Percentiles rank a stretch among this genome's conserved stretches.
Evolutionary conservation across 1,140 invertebrate genomes (phyloP).

Genomic region (Apis laboriosa): DNA sequence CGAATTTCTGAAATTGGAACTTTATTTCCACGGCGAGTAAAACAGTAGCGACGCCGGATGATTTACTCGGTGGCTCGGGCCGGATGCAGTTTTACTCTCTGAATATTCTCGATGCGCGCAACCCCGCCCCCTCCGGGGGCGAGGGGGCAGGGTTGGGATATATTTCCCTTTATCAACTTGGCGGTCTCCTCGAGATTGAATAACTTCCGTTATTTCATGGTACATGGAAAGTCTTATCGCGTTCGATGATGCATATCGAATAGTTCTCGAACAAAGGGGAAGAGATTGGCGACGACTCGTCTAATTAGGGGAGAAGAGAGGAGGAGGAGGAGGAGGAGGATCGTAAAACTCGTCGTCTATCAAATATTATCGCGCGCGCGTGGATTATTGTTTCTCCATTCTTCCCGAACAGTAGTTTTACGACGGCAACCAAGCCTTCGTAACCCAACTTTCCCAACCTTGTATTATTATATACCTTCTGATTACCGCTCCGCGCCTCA

Average conservation of each 20-base stretch:
- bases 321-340: neutral
- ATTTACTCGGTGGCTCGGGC: slow-evolving; percentile 11
- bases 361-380: neutral
- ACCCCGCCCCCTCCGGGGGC: neutral
- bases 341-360: neutral
- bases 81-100: slow-evolving; percentile 17
- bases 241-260: slow-evolving; percentile 57
- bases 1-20: slow-evolving; percentile 16
- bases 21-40: slow-evolving; percentile 31
- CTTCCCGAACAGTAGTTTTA: slow-evolving; percentile 17
- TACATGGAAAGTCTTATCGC: slow-evolving; percentile 56
- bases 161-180: slow-evolving; percentile 57
- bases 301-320: neutral
- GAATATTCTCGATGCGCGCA: slow-evolving; percentile 25
- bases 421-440: neutral
- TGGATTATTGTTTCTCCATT: slow-evolving; percentile 32
- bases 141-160: neutral
- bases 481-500: slow-evolving; percentile 31
- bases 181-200: slow-evolving; percentile 57
- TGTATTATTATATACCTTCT: neutral
- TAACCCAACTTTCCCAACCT: neutral
- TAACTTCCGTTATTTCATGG: slow-evolving; percentile 63
- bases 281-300: neutral
- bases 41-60: slow-evolving; percentile 11
- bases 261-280: neutral